Conservation (phyloP, 2,888 invertebrate species). For the Thyatira batis region DNA sequence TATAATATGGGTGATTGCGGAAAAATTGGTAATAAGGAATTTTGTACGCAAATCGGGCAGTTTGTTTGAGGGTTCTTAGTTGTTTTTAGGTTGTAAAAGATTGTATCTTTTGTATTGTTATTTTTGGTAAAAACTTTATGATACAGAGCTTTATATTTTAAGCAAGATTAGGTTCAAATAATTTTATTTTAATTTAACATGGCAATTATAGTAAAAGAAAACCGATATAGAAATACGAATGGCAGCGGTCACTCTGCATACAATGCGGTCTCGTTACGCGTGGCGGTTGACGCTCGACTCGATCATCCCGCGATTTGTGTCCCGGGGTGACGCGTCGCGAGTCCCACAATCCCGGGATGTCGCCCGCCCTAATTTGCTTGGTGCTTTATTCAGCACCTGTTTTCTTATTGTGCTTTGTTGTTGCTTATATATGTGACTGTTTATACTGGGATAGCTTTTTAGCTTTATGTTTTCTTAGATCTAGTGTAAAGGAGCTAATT, state of each 20-base stretch:
- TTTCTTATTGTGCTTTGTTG: conserved; percentile 28
- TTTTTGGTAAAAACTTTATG: not conserved
- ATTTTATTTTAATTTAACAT: too few relatives aligned
- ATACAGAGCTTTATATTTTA: not conserved
- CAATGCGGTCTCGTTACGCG: conserved; percentile 68
- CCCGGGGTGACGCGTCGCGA: conserved; percentile 35
- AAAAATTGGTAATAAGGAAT: conserved; percentile 63
- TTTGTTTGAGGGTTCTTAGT: conserved; percentile 22
- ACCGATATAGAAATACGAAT: not conserved
- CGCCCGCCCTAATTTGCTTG: conserved; percentile 59
- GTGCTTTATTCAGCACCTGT: conserved; percentile 58
- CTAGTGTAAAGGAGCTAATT: not conserved
- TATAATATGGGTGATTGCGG: conserved; percentile 73
- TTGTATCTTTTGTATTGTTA: conserved; percentile 3
- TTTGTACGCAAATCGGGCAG: conserved; percentile 33
- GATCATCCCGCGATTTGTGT: conserved; percentile 55
- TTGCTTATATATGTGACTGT: conserved; percentile 17
- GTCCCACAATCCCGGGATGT: conserved; percentile 45
- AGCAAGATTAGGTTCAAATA: too few relatives aligned
- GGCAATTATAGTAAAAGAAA: not conserved
- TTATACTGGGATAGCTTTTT: conserved; percentile 7
- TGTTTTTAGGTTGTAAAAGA: conserved; percentile 9
- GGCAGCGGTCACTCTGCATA: conserved; percentile 57
- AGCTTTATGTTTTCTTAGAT: not conserved
- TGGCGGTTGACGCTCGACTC: conserved; percentile 59